Conservation (phyloP, 2,113 vertebrate genomes). For the Vicugna pacos region DNA sequence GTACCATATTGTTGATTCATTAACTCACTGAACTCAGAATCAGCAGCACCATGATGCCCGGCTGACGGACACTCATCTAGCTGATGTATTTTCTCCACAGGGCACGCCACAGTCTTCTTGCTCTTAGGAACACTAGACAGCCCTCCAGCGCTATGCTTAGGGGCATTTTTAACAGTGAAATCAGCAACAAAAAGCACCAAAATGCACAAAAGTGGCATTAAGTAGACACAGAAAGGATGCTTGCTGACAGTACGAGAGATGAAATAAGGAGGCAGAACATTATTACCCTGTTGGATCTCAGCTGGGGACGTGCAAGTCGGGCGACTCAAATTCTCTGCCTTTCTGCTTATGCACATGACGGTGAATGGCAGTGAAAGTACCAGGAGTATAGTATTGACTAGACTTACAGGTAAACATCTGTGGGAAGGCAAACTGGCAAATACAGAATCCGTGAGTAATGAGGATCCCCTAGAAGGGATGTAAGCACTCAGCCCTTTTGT, state of each 20-base stretch:
- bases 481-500: neutral
- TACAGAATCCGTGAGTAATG: neutral
- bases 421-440: neutral
- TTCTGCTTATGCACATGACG: neutral
- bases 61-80: neutral
- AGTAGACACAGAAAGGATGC: neutral
- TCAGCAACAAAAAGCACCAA: neutral
- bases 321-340: rapidly evolving
- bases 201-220: neutral
- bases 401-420: neutral
- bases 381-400: neutral
- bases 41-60: neutral
- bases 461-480: neutral
- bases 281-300: neutral
- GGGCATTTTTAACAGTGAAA: neutral
- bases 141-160: neutral
- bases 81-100: rapidly evolving
- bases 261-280: neutral
- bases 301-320: rapidly evolving
- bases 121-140: neutral
- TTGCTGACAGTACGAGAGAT: neutral
- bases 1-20: neutral
- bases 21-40: neutral
- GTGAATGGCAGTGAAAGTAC: neutral
- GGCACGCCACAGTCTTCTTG: neutral